A percentile compares a stretch with the other conserved stretches of the same genome.
phyloP scores from a whole-genome alignment of 2,888 invertebrate species.

The Hanleya hanleyi region DNA sequence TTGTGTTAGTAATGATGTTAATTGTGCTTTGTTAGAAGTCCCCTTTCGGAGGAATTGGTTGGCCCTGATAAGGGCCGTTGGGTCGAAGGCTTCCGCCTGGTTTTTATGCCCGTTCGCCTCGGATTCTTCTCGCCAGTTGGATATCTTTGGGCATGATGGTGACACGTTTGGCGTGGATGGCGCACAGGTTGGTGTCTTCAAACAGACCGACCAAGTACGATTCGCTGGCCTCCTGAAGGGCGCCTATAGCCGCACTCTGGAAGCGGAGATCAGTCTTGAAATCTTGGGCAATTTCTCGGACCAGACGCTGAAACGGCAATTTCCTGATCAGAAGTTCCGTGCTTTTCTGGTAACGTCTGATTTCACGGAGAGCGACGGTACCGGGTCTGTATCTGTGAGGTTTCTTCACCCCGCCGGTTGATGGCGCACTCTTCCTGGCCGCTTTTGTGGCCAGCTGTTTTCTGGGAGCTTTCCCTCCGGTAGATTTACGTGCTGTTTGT shows the following conservation, averaged over 20 bases:
- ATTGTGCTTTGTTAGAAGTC: neutral
- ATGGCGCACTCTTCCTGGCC: conserved; percentile 94
- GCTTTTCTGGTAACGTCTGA: conserved; percentile 96
- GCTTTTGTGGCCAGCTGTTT: conserved; percentile 96
- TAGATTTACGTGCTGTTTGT: no score
- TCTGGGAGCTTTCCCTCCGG: no score
- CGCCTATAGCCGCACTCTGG: conserved; percentile 95
- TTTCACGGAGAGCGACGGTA: conserved; percentile 97
- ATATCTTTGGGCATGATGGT: conserved; percentile 99
- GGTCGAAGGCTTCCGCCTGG: neutral
- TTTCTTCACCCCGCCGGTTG: conserved; percentile 96
- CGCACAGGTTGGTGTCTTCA: conserved; percentile 97
- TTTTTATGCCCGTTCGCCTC: conserved; percentile 84
- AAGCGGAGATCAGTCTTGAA: conserved; percentile 89
- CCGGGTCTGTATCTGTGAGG: conserved; percentile 97
- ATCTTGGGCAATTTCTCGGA: conserved; percentile 97
- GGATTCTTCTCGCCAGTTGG: conserved; percentile 94
- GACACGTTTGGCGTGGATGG: conserved; percentile 96
- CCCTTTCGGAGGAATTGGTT: neutral
- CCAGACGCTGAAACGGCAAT: conserved; percentile 95
- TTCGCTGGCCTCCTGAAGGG: conserved; percentile 82
- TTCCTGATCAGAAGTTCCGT: conserved; percentile 96
- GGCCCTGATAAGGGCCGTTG: conserved; percentile 52
- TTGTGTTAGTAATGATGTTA: no score
- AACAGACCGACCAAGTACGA: conserved; percentile 94